phyloP scores from a whole-genome alignment of 2,797 vertebrate genomes.

The Falco naumanni region DNA sequence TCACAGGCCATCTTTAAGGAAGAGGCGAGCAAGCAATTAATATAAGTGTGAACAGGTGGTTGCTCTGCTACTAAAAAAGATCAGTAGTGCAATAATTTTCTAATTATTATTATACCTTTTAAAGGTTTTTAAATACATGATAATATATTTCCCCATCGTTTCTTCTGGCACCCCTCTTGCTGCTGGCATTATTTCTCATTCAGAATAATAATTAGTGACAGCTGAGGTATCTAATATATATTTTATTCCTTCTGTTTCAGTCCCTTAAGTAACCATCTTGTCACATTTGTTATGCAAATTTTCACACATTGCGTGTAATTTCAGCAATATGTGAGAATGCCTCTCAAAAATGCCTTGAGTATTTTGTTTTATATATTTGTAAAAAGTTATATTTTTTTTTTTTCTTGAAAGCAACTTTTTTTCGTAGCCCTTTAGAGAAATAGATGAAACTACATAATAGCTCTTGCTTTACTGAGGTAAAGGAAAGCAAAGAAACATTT shows the following conservation, averaged over 20 bases:
- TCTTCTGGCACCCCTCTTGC: conserved; percentile 65
- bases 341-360: conserved; percentile 72
- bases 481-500: conserved; percentile 65
- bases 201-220: conserved; percentile 78
- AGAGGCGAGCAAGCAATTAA: conserved; percentile 61
- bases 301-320: conserved; percentile 65
- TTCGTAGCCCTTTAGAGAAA: conserved; percentile 59
- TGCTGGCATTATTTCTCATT: conserved; percentile 70
- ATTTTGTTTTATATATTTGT: conserved; percentile 65
- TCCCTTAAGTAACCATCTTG: conserved; percentile 78
- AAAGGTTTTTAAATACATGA: conserved; percentile 73
- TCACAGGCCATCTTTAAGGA: conserved; percentile 41
- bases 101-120: conserved; percentile 76
- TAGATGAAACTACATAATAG: conserved; percentile 65
- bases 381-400: conserved; percentile 40
- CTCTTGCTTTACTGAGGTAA: conserved; percentile 67
- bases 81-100: conserved; percentile 74
- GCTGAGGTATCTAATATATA: conserved; percentile 69
- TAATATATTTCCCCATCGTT: conserved; percentile 69
- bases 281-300: conserved; percentile 81
- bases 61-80: conserved; percentile 65
- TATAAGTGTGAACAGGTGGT: conserved; percentile 73
- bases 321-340: conserved; percentile 68
- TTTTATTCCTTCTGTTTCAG: conserved; percentile 76
- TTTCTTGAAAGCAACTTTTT: conserved; percentile 67